A percentile compares a stretch with the other conserved stretches of the same genome.
Evolutionary conservation across 2,888 invertebrate species (phyloP).

Genomic region (Tetranychus piercei): DNA sequence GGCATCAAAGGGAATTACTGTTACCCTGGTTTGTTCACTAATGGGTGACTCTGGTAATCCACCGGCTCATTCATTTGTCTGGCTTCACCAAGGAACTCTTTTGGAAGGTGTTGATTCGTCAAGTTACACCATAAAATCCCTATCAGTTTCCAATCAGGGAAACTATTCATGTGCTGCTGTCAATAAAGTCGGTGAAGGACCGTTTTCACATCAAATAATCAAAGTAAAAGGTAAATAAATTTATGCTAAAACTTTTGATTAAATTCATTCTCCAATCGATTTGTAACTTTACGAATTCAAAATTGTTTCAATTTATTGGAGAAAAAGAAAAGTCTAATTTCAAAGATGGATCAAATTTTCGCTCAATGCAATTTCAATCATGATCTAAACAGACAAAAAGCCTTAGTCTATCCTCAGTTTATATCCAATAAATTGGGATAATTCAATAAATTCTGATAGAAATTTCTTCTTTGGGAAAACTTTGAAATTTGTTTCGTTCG

Average conservation of each 20-base stretch:
- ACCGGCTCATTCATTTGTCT: constrained; percentile 29
- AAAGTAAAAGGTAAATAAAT: constrained; percentile 25
- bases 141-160: constrained; percentile 34
- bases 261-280: too few species aligned
- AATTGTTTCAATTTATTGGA: too few species aligned
- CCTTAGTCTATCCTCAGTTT: too few species aligned
- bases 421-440: too few species aligned
- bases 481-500: too few species aligned
- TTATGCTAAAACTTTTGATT: neutral
- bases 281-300: too few species aligned
- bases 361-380: too few species aligned
- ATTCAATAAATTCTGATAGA: too few species aligned
- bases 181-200: constrained; percentile 64
- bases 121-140: neutral
- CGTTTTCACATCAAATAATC: constrained; percentile 41
- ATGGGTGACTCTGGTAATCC: constrained; percentile 62
- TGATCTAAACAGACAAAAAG: too few species aligned
- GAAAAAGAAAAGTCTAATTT: neutral
- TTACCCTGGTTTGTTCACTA: constrained; percentile 65
- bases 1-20: constrained; percentile 60
- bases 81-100: constrained; percentile 8
- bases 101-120: neutral
- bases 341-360: too few species aligned
- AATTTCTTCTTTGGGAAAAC: too few species aligned
- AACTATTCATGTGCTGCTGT: constrained; percentile 73